A percentile compares a stretch with the other conserved stretches of the same genome.
Conservation (phyloP, 2,113 vertebrate genomes). For the Xyrauchen texanus region DNA sequence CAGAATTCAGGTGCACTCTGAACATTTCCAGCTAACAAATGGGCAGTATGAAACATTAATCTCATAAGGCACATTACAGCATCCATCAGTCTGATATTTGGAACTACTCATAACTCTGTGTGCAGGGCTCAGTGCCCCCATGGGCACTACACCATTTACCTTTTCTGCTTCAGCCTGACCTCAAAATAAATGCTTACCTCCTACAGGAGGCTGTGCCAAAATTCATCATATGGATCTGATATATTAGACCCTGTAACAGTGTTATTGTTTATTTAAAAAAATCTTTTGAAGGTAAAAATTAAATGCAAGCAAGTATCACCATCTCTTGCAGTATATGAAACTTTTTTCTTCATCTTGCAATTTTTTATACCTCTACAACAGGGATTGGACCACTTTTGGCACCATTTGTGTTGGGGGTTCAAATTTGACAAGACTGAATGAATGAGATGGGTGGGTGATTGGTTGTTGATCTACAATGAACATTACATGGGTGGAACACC, state of each 20-base stretch:
- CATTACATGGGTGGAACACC: background rate
- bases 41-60: conserved; percentile 53
- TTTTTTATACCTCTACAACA: background rate
- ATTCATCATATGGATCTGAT: conserved; percentile 30
- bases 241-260: background rate
- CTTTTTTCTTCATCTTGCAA: background rate
- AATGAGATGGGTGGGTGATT: background rate
- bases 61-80: conserved; percentile 32
- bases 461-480: background rate
- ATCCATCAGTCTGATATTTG: conserved; percentile 54
- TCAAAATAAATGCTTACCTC: conserved; percentile 38
- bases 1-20: conserved; percentile 45
- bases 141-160: conserved; percentile 61
- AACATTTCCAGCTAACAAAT: conserved; percentile 43
- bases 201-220: conserved; percentile 58
- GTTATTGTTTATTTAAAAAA: conserved; percentile 9
- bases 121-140: conserved; percentile 30
- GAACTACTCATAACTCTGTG: conserved; percentile 63
- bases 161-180: conserved; percentile 58
- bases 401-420: too few species aligned
- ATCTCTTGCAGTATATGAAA: background rate
- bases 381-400: background rate
- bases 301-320: background rate
- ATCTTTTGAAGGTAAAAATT: background rate
- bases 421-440: too few species aligned